These are phyloP conservation scores for Xiphydria camelus DNA, from an alignment of 2,888 invertebrate species.

Conservation along the genomic window DNA sequence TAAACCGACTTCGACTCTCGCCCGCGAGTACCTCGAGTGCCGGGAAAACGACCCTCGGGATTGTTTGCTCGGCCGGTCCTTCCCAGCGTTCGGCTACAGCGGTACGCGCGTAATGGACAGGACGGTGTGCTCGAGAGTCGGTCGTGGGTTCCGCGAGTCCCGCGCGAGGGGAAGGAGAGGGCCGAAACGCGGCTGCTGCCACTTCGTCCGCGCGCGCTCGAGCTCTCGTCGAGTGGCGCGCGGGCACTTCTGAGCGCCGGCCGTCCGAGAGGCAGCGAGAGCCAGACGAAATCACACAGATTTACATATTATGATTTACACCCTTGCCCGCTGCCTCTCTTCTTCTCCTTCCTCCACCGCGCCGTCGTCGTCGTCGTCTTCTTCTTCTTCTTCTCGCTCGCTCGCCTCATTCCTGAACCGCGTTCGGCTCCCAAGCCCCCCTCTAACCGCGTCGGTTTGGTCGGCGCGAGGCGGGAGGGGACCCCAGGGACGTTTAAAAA, in stretches of 20 bases:
- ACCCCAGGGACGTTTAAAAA: not conserved
- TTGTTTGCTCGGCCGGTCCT: slow-evolving; percentile 5
- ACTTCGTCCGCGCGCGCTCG: slow-evolving; percentile 15
- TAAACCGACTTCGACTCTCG: slow-evolving; percentile 3
- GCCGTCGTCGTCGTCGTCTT: slow-evolving; percentile 4
- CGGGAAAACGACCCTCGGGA: slow-evolving; percentile 2
- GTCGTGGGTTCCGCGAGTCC: too few species aligned
- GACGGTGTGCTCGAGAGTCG: too few species aligned
- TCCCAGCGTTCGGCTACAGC: too few species aligned
- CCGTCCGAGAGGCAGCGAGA: slow-evolving; percentile 36
- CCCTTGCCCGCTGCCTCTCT: slow-evolving; percentile 48
- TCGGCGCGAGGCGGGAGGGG: not conserved
- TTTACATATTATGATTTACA: slow-evolving; percentile 57
- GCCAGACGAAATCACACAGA: slow-evolving; percentile 53
- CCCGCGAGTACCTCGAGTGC: slow-evolving; percentile 2
- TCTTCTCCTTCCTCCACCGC: slow-evolving; percentile 26
- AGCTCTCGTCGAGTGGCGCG: slow-evolving; percentile 41
- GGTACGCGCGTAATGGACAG: too few species aligned
- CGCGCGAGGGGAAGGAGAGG: not conserved
- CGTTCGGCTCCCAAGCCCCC: slow-evolving; percentile 14
- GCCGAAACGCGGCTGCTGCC: too few species aligned
- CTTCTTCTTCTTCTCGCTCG: slow-evolving; percentile 7
- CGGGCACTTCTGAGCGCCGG: slow-evolving; percentile 42
- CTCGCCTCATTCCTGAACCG: slow-evolving; percentile 9
- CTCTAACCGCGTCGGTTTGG: too few species aligned